Base-by-base conservation (phyloP, 2,113 vertebrate species). In the Chaetodon trifascialis region DNA sequence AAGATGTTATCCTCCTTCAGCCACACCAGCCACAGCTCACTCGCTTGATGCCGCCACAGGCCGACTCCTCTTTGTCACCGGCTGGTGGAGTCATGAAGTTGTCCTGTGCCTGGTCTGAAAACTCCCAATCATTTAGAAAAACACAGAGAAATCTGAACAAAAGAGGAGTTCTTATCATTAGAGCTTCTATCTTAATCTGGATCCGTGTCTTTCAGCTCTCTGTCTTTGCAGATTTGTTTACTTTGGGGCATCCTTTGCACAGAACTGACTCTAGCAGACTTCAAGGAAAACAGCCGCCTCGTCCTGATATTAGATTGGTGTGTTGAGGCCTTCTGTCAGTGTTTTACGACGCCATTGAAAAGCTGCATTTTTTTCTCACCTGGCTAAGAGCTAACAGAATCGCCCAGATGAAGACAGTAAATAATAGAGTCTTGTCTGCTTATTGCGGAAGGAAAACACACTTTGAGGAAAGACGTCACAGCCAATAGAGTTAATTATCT, bases 321-420 rank as follows among this genome's bases (percentile, higher is more conserved):
- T 58, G 21, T 54, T 15, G 62, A 67, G 25, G 25, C 21, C 4
- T 17, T 11, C 47, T 1, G 4, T 9, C 6, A 15, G 47, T 46
- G 40, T 70, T 69, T 76, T 64, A 42, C 23, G 7, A 11, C 16
- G 56, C 11, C 10, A 10, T 23, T 63, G 15, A 63, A 73, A 73
- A 42, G 16, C n/a, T 63, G 19, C 55, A 23, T 15, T 36, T 58
- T 47, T 62, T 74, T 36, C 15, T 38, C 73, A 5, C 5, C 25
- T 70, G 40, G 25, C 30, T 64, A 1, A 64, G 14, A 78, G 23
- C 23, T 47, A 55, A 79, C 49, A 49, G 12, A 46, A 69, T 54
- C 69, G 25, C 23, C 47, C 55, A n/a, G 47, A 34, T 68, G 55
- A 55, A 40, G 12, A 51, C 59, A 59, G 15, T 70, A 25, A 70